A percentile compares a stretch with the other conserved stretches of the same genome.
phyloP scores from a whole-genome alignment of 2,888 invertebrate genomes.

The Nephrotoma guestfalica region DNA sequence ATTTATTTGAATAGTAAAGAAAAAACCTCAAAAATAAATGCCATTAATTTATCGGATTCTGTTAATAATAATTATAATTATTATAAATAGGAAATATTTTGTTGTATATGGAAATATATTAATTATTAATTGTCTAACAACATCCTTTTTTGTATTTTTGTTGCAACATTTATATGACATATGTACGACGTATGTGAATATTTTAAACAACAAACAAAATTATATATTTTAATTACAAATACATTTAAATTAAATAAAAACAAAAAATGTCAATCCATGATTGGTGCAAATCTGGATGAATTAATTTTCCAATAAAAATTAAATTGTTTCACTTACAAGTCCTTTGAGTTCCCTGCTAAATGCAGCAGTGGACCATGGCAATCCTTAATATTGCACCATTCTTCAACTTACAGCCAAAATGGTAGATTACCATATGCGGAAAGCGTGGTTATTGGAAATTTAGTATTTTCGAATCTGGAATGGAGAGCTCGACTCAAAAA shows the following conservation, averaged over 20 bases:
- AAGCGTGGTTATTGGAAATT: no score
- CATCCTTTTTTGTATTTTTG: background rate
- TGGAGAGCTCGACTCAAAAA: no score
- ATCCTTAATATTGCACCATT: no score
- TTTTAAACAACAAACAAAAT: background rate
- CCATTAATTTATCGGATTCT: background rate
- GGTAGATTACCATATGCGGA: no score
- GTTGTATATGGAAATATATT: background rate
- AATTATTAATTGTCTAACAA: background rate
- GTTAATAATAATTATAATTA: background rate
- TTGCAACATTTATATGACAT: background rate
- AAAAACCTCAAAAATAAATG: background rate
- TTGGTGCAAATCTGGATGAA: background rate
- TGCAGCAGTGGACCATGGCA: no score
- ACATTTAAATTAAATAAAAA: background rate
- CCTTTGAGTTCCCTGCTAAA: no score
- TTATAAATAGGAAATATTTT: background rate
- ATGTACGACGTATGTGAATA: background rate
- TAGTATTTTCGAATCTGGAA: no score
- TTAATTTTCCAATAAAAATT: background rate
- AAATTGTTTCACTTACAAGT: background rate
- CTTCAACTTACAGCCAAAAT: no score
- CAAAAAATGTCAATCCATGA: background rate
- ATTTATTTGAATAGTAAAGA: background rate
- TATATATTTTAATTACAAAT: background rate